phyloP scores from a whole-genome alignment of 37 sponge, comb jelly and placozoan species.

The Halichondria panicea region DNA sequence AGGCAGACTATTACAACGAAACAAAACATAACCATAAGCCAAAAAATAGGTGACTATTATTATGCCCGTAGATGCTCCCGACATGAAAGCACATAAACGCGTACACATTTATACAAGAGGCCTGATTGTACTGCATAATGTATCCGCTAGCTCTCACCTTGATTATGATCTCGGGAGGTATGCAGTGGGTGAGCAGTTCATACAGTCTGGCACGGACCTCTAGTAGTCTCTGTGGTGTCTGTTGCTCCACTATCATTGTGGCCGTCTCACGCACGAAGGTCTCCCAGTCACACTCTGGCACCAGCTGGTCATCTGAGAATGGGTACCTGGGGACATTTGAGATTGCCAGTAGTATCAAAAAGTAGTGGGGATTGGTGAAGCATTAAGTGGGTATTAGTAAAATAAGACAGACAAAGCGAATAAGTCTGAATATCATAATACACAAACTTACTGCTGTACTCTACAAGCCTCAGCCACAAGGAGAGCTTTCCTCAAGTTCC shows the following conservation, averaged over 20 bases:
- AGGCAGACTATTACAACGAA: no score
- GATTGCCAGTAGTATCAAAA: conserved; percentile 9
- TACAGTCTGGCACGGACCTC: conserved; percentile 87
- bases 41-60: no score
- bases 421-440: background rate
- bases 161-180: conserved; percentile 94
- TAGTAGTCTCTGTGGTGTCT: conserved; percentile 91
- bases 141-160: conserved; percentile 67
- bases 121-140: no score
- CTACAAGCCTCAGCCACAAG: conserved; percentile 94
- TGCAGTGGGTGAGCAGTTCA: conserved; percentile 93
- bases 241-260: conserved; percentile 89
- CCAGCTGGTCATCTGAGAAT: conserved; percentile 80
- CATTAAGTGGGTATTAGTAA: background rate
- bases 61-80: no score
- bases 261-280: conserved; percentile 89
- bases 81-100: no score
- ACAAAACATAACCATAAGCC: no score
- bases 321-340: conserved; percentile 64
- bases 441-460: conserved; percentile 85
- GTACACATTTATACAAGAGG: no score
- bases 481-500: conserved; percentile 92
- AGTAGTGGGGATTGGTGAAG: background rate
- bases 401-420: background rate
- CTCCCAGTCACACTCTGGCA: conserved; percentile 97